A percentile compares a stretch with the other conserved stretches of the same genome.
These are phyloP conservation scores for Microdon myrmicae DNA, from an alignment of 2,888 invertebrate genomes.

Conservation along the genomic window DNA sequence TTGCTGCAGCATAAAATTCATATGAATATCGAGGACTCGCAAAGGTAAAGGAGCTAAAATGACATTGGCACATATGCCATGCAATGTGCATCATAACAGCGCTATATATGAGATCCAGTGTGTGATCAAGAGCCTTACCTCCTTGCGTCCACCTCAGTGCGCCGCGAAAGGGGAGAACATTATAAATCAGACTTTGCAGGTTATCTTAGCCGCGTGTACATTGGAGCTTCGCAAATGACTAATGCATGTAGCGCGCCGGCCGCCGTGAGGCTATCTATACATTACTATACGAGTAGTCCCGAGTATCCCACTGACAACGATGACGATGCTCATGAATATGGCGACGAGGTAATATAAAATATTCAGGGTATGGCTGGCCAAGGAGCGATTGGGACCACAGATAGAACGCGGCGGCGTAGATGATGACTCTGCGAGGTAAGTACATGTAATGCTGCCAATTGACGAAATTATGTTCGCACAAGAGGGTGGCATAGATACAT, in stretches of 20 bases:
- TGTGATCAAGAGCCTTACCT: conserved; percentile 24
- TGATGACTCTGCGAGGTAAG: conserved; percentile 51
- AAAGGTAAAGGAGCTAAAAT: conserved; percentile 25
- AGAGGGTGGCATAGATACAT: too few relatives aligned
- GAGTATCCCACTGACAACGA: conserved; percentile 51
- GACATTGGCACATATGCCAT: conserved; percentile 36
- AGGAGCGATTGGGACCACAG: conserved; percentile 50
- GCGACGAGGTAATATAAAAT: conserved; percentile 51
- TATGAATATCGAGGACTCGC: conserved; percentile 21
- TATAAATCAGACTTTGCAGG: conserved; percentile 52
- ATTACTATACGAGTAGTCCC: too few relatives aligned
- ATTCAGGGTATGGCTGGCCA: conserved; percentile 42
- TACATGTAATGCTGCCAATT: conserved; percentile 48
- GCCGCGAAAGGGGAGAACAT: conserved; percentile 40
- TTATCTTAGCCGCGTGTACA: conserved; percentile 42
- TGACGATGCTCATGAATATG: conserved; percentile 53
- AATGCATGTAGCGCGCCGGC: conserved; percentile 51
- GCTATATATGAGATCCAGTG: conserved; percentile 31
- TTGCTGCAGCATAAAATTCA: conserved; percentile 33
- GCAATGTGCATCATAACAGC: conserved; percentile 36
- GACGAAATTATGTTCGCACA: conserved; percentile 52
- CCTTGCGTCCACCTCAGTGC: conserved; percentile 4
- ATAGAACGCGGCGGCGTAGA: conserved; percentile 51
- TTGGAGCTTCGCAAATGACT: conserved; percentile 50
- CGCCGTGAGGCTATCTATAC: conserved; percentile 45